Conservation (phyloP, 2,888 invertebrate genomes). For the Meghimatium bilineatum region DNA sequence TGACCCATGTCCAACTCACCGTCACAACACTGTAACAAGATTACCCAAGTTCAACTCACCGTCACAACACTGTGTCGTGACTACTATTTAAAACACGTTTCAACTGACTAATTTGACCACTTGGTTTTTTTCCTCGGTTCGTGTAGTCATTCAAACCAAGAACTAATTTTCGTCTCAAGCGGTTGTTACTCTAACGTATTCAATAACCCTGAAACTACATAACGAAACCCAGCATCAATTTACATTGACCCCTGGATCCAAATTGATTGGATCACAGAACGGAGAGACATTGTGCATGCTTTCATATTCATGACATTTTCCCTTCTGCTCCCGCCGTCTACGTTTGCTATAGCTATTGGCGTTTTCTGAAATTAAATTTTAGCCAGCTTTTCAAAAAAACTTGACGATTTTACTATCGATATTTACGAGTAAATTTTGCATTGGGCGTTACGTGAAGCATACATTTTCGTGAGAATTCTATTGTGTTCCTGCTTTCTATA, state of each 20-base stretch:
- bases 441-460: not conserved
- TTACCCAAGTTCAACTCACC: too few relatives aligned
- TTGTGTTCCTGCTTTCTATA: not conserved
- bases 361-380: not conserved
- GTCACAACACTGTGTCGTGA: too few relatives aligned
- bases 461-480: not conserved
- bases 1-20: too few relatives aligned
- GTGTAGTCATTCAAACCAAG: not conserved
- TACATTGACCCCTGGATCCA: not conserved
- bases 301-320: constrained; percentile 14
- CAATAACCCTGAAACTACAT: not conserved
- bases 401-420: not conserved
- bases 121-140: not conserved
- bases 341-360: constrained; percentile 6
- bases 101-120: not conserved
- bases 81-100: too few relatives aligned
- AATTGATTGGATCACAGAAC: constrained; percentile 15
- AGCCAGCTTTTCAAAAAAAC: not conserved
- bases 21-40: too few relatives aligned
- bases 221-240: not conserved
- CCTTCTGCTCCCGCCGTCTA: not conserved
- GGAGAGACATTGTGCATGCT: constrained; percentile 4
- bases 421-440: not conserved
- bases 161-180: not conserved
- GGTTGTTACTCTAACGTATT: not conserved